Base-by-base conservation (phyloP, 2,113 vertebrate genomes). In the Tauraco erythrolophus region DNA sequence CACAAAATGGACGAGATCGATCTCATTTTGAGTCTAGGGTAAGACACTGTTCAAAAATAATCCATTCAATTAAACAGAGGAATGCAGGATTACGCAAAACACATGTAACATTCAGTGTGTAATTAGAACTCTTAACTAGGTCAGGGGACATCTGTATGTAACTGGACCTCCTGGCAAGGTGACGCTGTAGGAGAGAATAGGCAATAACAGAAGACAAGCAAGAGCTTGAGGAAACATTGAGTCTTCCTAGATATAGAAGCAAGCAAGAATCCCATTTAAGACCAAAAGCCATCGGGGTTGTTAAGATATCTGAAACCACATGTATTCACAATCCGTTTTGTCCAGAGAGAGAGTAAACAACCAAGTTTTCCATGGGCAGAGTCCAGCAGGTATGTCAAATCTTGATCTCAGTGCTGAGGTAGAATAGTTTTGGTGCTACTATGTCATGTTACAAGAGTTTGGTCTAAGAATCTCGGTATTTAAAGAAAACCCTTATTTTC, bases 101-200 rank as follows among this genome's bases (percentile, higher is more conserved):
- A 9, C 1, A 0, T 45, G 35, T 24, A n/a, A 41, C 16, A 53
- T 41, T 80, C 0, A 1, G 7, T 31, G 45, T 28, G 43, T 15
- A 41, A 35, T 0, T 51, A 39, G 71, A 58, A 33, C 11, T 51
- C 22, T 37, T 54, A 51, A 22, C 5, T 8, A 21, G 24, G 30
- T 53, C 48, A 45, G 39, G 25, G 35, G 35, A 74, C 25, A 22
- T 22, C 30, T 51, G 10, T n/a, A 50, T 28, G 14, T 25, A 48
- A n/a, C 1, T 0, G 58, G 35, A 46, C 25, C 10, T 76, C 41
- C 43, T 37, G 41, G 37, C 18, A 76, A 69, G n/a, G 45, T 28
- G n/a, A 72, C 21, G 27, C 1, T 37, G 64, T 24, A 41, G 80
- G 43, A 77, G 23, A 57, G 6, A 84, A 46, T 0, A 71, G 30